phyloP scores from a whole-genome alignment of 1,140 invertebrate species.

The Megalonaias nervosa region DNA sequence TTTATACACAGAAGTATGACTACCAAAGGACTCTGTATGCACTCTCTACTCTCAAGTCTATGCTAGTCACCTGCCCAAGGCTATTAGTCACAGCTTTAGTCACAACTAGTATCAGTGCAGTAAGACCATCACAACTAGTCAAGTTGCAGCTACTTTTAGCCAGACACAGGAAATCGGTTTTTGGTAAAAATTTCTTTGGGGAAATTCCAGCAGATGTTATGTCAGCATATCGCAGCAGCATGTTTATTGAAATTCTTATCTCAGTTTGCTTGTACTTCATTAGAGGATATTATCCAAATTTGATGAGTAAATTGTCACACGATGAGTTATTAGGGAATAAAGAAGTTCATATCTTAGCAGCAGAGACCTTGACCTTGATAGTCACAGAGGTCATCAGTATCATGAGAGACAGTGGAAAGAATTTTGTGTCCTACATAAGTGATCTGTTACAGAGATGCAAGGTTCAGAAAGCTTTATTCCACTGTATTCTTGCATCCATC shows the following conservation, averaged over 20 bases:
- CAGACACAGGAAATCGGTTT: constrained; percentile 85
- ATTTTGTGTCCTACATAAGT: constrained; percentile 86
- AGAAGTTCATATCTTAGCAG: constrained; percentile 81
- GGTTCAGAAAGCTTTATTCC: constrained; percentile 90
- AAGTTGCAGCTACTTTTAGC: constrained; percentile 80
- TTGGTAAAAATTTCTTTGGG: constrained; percentile 85
- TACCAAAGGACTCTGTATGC: constrained; percentile 84
- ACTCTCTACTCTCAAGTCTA: constrained; percentile 82
- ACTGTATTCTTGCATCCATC: constrained; percentile 87
- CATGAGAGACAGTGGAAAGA: constrained; percentile 86
- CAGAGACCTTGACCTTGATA: constrained; percentile 85
- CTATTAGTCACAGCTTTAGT: constrained; percentile 82
- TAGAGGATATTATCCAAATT: constrained; percentile 85
- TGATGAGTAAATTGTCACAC: constrained; percentile 78
- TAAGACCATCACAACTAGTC: constrained; percentile 70
- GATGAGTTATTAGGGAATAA: constrained; percentile 85
- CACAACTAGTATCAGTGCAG: constrained; percentile 78
- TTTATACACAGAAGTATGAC: constrained; percentile 88
- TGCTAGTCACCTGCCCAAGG: constrained; percentile 82
- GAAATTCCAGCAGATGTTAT: constrained; percentile 75
- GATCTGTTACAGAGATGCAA: constrained; percentile 88
- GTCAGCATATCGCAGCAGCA: constrained; percentile 79
- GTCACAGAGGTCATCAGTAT: constrained; percentile 85
- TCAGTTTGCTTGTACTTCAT: constrained; percentile 86
- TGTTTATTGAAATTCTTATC: constrained; percentile 88